These are phyloP conservation scores for Anastrepha obliqua DNA, from an alignment of 1,140 invertebrate species.

Conservation along the genomic window DNA sequence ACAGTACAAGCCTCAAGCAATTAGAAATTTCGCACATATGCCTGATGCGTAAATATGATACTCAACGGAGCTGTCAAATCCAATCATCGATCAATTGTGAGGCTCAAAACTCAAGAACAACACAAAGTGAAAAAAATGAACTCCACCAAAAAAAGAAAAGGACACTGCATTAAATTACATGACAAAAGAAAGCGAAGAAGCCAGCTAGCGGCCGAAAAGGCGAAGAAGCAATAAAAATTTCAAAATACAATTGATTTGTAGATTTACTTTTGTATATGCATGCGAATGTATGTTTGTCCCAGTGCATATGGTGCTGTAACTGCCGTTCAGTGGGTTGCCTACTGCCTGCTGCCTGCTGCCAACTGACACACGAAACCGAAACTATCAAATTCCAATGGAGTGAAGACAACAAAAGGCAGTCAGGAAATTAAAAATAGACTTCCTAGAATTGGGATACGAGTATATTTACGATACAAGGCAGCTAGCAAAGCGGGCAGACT, in stretches of 20 bases:
- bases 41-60: conserved; percentile 48
- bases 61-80: conserved; percentile 47
- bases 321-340: background rate
- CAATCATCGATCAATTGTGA: conserved; percentile 51
- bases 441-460: conserved; percentile 21
- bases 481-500: background rate
- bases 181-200: conserved; percentile 16
- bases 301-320: background rate
- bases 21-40: conserved; percentile 46
- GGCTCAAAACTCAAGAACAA: conserved; percentile 15
- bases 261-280: background rate
- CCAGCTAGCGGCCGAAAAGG: conserved; percentile 17
- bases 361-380: conserved; percentile 49
- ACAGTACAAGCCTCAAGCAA: conserved; percentile 30
- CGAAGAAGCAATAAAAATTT: conserved; percentile 52
- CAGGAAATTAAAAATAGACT: conserved; percentile 51
- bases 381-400: conserved; percentile 50
- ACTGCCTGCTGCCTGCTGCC: conserved; percentile 33
- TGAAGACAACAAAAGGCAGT: conserved; percentile 46
- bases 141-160: background rate
- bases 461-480: background rate
- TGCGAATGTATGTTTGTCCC: background rate
- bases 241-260: conserved; percentile 47
- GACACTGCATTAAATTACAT: conserved; percentile 18
- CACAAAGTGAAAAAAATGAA: background rate